Percentiles rank a stretch among this genome's conserved stretches.
Conservation (phyloP, 2,797 vertebrate genomes). For the Falco concolor region DNA sequence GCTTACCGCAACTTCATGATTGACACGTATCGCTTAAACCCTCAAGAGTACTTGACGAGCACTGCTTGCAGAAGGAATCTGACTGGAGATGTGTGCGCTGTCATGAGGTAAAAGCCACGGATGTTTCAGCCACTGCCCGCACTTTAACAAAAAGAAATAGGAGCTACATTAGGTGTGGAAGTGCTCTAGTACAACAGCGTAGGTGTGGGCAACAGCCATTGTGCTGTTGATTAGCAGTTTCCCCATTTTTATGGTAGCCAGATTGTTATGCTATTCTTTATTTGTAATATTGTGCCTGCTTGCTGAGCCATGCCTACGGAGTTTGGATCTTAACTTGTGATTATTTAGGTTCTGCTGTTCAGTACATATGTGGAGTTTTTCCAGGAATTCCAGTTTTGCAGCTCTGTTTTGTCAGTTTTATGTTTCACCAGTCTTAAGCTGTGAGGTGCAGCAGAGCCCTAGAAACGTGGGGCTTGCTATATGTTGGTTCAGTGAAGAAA, state of each 20-base stretch:
- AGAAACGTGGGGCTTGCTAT: background rate
- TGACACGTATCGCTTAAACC: constrained; percentile 94
- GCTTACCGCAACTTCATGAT: constrained; percentile 99
- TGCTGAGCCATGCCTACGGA: background rate
- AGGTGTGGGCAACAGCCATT: accelerated
- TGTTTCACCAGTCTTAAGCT: background rate
- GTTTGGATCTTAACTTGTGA: background rate
- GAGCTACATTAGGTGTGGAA: no score
- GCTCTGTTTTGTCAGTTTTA: background rate
- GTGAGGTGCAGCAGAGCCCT: background rate
- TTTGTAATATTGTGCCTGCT: background rate
- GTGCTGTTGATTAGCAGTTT: background rate
- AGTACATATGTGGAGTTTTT: background rate
- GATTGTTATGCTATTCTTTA: background rate
- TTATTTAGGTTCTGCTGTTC: background rate
- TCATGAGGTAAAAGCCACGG: constrained; percentile 85
- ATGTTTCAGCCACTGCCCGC: background rate
- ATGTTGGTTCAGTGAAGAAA: background rate
- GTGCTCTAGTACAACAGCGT: accelerated
- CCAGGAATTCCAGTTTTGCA: background rate
- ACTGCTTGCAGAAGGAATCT: constrained; percentile 95
- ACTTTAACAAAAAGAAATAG: background rate
- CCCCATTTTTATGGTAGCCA: no score
- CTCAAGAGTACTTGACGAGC: constrained; percentile 96
- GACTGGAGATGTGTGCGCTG: constrained; percentile 93